Evolutionary conservation across 2,797 vertebrate species (phyloP).

Genomic region (Molossus alvarezi): DNA sequence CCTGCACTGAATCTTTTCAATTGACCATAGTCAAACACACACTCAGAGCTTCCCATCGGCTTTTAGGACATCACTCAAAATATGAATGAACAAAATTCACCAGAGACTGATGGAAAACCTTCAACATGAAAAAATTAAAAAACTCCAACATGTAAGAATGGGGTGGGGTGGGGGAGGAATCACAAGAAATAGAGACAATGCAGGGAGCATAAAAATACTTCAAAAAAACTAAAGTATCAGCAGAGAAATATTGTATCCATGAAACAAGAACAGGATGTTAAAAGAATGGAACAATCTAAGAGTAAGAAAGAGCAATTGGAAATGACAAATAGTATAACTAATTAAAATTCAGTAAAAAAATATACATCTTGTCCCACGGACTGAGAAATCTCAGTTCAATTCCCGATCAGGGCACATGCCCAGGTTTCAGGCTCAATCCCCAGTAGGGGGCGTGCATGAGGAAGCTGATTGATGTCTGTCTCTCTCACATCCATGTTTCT

Average conservation of each 20-base stretch:
- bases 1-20: not conserved
- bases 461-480: no score
- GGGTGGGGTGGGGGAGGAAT: not conserved
- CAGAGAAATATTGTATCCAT: conserved; percentile 28
- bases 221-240: not conserved
- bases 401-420: no score
- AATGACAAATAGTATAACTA: conserved; percentile 16
- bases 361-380: no score
- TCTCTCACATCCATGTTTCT: no score
- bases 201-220: not conserved
- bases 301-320: conserved; percentile 4
- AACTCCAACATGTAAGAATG: not conserved
- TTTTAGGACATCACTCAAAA: conserved; percentile 26
- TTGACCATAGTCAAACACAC: not conserved
- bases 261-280: conserved; percentile 46
- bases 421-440: no score
- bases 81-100: not conserved
- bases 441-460: no score
- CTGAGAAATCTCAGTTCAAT: no score
- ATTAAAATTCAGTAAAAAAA: conserved; percentile 38
- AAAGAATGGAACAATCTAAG: conserved; percentile 34
- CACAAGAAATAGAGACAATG: not conserved
- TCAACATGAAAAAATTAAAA: not conserved
- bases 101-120: not conserved
- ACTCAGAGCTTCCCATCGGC: not conserved